Base-by-base conservation (phyloP, 2,797 vertebrate genomes). In the Botia kubotai region DNA sequence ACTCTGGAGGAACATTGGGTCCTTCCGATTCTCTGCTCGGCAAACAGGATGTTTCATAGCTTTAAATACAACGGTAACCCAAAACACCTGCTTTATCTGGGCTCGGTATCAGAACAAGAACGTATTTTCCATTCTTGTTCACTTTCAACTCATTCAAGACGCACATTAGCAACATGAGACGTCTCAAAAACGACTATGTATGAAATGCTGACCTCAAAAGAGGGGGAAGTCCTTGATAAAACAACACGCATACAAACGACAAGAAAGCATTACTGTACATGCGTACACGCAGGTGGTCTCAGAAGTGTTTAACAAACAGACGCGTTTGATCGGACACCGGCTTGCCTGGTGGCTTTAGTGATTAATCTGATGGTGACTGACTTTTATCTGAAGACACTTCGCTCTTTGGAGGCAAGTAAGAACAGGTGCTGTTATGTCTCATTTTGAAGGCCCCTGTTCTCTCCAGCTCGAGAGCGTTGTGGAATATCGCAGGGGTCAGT, bases 361-460 rank as follows among this genome's bases (percentile, higher is more conserved):
- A 93, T 93, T 93, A 90, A 94, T 94, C 93, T 93, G 93, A 94
- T 94, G 83, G 52, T 86, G 89, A 89, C 88, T 81, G 88, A 82
- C 92, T 91, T 94, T 93, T 89, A 94, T 94, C 90, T 89, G 86
- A 87, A 68, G 86, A 89, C 89, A 87, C 83, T 90, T 85, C 72
- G 77, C 86, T 81, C 82, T 90, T 80, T 73, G 12, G 75, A 85
- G 83, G 89, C 92, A 90, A 90, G 93, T 92, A 92, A 89, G 77
- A 89, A 93, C 93, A 94, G 89, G 93, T 92, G 84, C 82, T 92
- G 92, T 93, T 93, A 88, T 93, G 93, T 93, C 92, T 92, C 82
- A 77, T 79, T 70, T 83, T 14, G 21, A 67, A 81, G 70, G 53
- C 19, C 63, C 66, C 5, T 74, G 82, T 80, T 88, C 79, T 84